Evolutionary conservation across 2,113 vertebrate species (phyloP).

Genomic region (Nipponia nippon): DNA sequence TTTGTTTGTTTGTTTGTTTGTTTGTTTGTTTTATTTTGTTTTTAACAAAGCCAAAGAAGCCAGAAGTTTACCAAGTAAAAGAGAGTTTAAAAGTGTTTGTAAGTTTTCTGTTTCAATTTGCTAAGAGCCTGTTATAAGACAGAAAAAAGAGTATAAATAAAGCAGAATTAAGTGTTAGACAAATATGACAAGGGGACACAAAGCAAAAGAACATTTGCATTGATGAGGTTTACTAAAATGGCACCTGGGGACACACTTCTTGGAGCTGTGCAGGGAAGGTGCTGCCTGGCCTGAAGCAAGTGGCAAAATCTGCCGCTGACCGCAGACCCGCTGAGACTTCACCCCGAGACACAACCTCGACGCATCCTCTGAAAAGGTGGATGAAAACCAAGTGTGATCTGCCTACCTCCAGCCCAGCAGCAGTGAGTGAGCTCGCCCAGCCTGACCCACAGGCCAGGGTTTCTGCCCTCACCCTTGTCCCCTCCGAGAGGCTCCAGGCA

Average conservation of each 20-base stretch:
- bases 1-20: no score
- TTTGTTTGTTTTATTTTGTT: no score
- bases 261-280: neutral
- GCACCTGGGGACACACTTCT: accelerated
- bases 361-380: neutral
- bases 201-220: neutral
- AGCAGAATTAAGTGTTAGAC: neutral
- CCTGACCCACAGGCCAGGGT: accelerated
- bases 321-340: neutral
- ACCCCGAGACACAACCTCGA: accelerated
- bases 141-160: neutral
- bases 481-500: neutral
- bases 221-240: neutral
- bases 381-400: no score
- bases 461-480: neutral
- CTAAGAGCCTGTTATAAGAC: neutral
- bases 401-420: neutral
- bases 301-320: neutral
- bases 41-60: neutral
- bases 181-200: neutral
- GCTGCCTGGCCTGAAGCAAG: neutral
- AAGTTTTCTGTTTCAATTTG: neutral
- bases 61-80: neutral
- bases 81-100: neutral
- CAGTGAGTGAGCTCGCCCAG: neutral